phyloP scores from a whole-genome alignment of 2,797 vertebrate species.

The Taeniopygia guttata region DNA sequence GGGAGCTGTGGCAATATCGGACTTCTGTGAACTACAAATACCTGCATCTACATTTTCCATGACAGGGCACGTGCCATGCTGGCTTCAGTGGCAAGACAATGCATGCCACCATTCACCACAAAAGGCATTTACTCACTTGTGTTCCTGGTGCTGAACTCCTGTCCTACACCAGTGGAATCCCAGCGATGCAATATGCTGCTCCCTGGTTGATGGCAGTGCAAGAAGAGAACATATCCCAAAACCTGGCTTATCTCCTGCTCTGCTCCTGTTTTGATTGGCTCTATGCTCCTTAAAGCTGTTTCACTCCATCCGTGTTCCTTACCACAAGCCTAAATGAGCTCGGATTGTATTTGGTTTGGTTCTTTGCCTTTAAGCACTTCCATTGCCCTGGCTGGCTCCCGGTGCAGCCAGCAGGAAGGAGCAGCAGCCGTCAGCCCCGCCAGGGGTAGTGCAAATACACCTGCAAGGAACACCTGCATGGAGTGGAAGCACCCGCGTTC shows the following conservation, averaged over 20 bases:
- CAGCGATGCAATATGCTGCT: background rate
- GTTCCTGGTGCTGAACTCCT: slow-evolving; percentile 12
- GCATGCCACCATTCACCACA: background rate
- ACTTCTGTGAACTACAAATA: background rate
- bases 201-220: background rate
- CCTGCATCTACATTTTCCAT: background rate
- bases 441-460: background rate
- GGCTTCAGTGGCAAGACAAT: background rate
- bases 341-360: slow-evolving; percentile 25
- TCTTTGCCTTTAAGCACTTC: background rate
- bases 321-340: background rate
- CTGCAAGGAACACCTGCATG: slow-evolving; percentile 22
- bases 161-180: background rate
- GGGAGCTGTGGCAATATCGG: background rate
- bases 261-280: slow-evolving; percentile 5
- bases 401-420: background rate
- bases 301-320: background rate
- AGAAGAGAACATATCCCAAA: background rate
- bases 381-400: background rate
- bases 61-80: rapidly evolving
- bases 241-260: slow-evolving; percentile 19
- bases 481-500: slow-evolving; percentile 37
- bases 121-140: background rate
- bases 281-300: slow-evolving; percentile 47
- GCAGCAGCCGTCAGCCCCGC: background rate